These are phyloP conservation scores for Campopleginae sp. DNA, from an alignment of 2,888 invertebrate genomes.

Conservation along the genomic window DNA sequence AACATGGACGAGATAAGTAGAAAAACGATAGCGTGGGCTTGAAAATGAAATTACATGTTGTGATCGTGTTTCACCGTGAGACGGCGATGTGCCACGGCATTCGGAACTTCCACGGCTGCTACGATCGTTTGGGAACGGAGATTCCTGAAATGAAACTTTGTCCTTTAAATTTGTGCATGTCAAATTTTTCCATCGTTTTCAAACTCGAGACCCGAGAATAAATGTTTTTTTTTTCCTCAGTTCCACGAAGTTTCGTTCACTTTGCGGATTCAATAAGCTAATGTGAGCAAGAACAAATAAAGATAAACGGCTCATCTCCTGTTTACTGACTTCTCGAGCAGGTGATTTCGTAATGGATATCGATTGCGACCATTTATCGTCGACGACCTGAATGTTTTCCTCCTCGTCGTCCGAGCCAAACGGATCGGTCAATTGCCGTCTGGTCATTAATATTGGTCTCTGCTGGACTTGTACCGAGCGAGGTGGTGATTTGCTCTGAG, in stretches of 20 bases:
- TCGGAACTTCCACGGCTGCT: constrained; percentile 81
- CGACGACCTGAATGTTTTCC: constrained; percentile 81
- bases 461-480: constrained; percentile 76
- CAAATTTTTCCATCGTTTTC: background rate
- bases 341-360: constrained; percentile 81
- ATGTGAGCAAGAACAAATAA: constrained; percentile 38
- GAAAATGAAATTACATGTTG: constrained; percentile 79
- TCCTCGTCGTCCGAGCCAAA: constrained; percentile 95
- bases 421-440: constrained; percentile 94
- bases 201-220: background rate
- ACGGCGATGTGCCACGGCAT: constrained; percentile 79
- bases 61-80: constrained; percentile 78
- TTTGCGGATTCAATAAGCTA: background rate
- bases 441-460: constrained; percentile 89
- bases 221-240: background rate
- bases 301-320: constrained; percentile 57
- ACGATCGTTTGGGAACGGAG: constrained; percentile 75
- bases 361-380: constrained; percentile 81
- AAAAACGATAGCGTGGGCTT: constrained; percentile 18
- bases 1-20: background rate
- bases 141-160: constrained; percentile 73
- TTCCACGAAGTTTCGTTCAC: background rate
- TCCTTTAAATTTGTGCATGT: background rate
- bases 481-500: constrained; percentile 84
- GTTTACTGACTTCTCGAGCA: constrained; percentile 82